Base-by-base conservation (phyloP, 2,888 invertebrate species). In the Palloptera scutellata region DNA sequence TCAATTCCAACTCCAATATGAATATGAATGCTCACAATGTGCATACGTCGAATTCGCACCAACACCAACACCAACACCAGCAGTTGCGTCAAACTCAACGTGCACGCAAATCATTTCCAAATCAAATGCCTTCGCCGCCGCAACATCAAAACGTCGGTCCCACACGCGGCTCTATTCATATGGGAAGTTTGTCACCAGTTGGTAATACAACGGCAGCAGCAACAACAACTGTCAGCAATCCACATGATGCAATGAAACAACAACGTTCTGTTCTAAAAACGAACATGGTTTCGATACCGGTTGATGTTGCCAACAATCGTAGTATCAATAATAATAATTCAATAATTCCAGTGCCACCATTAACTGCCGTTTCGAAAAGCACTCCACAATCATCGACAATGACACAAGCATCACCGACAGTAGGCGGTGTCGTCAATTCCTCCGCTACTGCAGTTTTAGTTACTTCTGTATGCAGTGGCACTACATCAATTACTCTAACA, bases 61-160 rank as follows among this genome's bases (percentile, higher is more conserved):
- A 51, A 63, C 58, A 45, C 20, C 53, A 12, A 43, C 60, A 64
- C 15, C n/a, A 45, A 10, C 72, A 70, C 64, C 73, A 62, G 13
- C 72, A 45, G 42, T 45, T 48, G 9, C 64, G 13, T 11, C 63
- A 62, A 20, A 69, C 51, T 41, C 79, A 74, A 51, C 75, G 71
- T 45, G 86, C 86, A 1, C 79, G 82, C 9, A 86, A 86, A 76
- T 80, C 84, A 1, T 85, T 86, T 70, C 81, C 83, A 11, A 76
- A 76, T 67, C 72, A 71, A 13, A 70, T 68, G 20, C 73, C 73
- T 13, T 62, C 72, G 0, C 65, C 67, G n/a, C 30, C 30, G 30
- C 30, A 30, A 6, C 30, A 30, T 2, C 30, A 30, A 64, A 30
- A 48, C n/a, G 57, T 70, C 12, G 69, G 68, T 48, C 57, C 70